These are phyloP conservation scores for Atta colombica DNA, from an alignment of 1,140 invertebrate genomes.

Conservation along the genomic window DNA sequence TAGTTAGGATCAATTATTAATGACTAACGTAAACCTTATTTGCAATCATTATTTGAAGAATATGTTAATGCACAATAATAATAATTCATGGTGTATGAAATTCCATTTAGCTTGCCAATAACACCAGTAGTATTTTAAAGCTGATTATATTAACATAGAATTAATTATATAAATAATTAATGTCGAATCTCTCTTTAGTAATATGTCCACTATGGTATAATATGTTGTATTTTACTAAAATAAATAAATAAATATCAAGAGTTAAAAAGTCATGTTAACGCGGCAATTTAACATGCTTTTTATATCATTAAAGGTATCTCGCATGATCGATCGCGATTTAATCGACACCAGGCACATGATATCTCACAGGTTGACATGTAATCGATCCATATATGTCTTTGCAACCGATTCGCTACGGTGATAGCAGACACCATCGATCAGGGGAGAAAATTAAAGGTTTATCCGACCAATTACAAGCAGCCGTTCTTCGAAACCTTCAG, in stretches of 20 bases:
- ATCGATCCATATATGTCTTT: slow-evolving; percentile 56
- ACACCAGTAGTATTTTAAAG: slow-evolving; percentile 35
- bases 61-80: neutral
- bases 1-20: slow-evolving; percentile 38
- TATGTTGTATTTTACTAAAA: neutral
- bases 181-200: slow-evolving; percentile 13
- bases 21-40: slow-evolving; percentile 16
- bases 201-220: too few relatives aligned
- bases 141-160: slow-evolving; percentile 13
- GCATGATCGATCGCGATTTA: slow-evolving; percentile 58
- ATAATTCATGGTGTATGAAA: slow-evolving; percentile 43
- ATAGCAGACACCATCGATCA: slow-evolving; percentile 55
- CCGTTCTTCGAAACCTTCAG: slow-evolving; percentile 47
- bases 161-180: slow-evolving; percentile 57
- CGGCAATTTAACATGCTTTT: slow-evolving; percentile 20
- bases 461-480: slow-evolving; percentile 58
- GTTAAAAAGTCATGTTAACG: neutral
- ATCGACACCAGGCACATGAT: slow-evolving; percentile 41
- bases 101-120: slow-evolving; percentile 48
- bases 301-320: slow-evolving; percentile 16
- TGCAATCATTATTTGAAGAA: neutral
- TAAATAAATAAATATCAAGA: neutral
- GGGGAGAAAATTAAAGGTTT: slow-evolving; percentile 56
- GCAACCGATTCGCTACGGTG: slow-evolving; percentile 35
- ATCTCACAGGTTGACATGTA: slow-evolving; percentile 56